A percentile compares a stretch with the other conserved stretches of the same genome.
Conservation (phyloP, 1,140 invertebrate species). For the Listronotus oregonensis region DNA sequence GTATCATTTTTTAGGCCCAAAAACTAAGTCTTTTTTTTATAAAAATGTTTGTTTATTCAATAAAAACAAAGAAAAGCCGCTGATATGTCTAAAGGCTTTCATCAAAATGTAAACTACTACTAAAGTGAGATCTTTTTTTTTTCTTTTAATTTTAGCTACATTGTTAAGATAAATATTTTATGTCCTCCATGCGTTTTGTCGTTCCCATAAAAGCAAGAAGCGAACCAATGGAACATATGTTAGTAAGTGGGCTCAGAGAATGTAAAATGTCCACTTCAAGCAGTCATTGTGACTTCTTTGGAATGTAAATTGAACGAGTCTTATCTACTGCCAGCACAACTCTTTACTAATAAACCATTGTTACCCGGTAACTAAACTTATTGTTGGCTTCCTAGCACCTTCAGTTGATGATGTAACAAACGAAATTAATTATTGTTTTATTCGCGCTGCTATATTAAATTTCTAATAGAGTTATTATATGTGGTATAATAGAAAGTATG, state of each 20-base stretch:
- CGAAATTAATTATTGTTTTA: slow-evolving; percentile 33
- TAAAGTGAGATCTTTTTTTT: too few species aligned
- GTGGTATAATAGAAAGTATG: not conserved
- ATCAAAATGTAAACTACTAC: too few species aligned
- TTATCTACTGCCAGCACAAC: slow-evolving; percentile 49
- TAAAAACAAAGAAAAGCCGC: too few species aligned
- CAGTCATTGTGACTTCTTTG: slow-evolving; percentile 49
- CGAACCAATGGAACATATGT: slow-evolving; percentile 24
- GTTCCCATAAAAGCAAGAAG: not conserved
- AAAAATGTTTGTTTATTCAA: too few species aligned
- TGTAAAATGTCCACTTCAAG: slow-evolving; percentile 50
- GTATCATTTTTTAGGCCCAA: too few species aligned
- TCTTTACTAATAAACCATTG: slow-evolving; percentile 54
- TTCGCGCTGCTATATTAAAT: slow-evolving; percentile 27
- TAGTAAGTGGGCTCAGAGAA: slow-evolving; percentile 44
- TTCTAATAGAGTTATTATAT: slow-evolving; percentile 9
- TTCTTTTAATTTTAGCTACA: too few species aligned
- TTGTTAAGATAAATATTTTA: too few species aligned
- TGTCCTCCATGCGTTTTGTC: too few species aligned
- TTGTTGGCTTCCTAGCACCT: slow-evolving; percentile 43
- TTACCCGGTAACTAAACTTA: slow-evolving; percentile 51
- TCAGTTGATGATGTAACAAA: slow-evolving; percentile 32
- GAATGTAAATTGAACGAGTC: slow-evolving; percentile 54
- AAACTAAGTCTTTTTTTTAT: too few species aligned
- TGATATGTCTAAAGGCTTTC: too few species aligned